Conservation (phyloP, 2,888 invertebrate species). For the Drosophila suboccidentalis region DNA sequence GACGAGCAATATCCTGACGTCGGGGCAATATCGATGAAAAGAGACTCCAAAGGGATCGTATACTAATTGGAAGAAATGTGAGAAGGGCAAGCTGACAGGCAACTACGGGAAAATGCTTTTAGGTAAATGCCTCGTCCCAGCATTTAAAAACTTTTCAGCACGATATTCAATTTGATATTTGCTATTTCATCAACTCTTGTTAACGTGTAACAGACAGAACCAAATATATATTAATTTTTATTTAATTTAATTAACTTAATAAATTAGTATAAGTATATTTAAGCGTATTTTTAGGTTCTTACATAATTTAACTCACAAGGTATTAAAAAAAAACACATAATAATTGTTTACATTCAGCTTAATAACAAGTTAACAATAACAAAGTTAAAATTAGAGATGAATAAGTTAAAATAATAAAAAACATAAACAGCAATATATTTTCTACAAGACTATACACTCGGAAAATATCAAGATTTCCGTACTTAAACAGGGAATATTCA, state of each 20-base stretch:
- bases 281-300: no score
- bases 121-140: slow-evolving; percentile 4
- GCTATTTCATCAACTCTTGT: neutral
- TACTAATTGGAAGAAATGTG: slow-evolving; percentile 48
- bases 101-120: slow-evolving; percentile 49
- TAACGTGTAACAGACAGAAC: neutral
- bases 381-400: no score
- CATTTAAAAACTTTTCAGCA: neutral
- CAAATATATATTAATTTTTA: neutral
- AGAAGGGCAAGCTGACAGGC: slow-evolving; percentile 21
- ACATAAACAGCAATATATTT: no score
- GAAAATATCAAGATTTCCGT: no score
- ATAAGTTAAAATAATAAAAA: no score
- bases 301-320: no score
- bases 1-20: slow-evolving; percentile 42
- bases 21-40: slow-evolving; percentile 29
- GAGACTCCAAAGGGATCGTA: slow-evolving; percentile 14
- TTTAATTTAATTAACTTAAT: neutral
- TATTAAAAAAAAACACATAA: no score
- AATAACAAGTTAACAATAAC: no score
- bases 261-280: no score
- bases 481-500: no score
- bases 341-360: no score
- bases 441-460: no score
- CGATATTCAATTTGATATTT: neutral